These are phyloP conservation scores for Martes martes DNA, from an alignment of 2,113 vertebrate genomes.

Conservation along the genomic window DNA sequence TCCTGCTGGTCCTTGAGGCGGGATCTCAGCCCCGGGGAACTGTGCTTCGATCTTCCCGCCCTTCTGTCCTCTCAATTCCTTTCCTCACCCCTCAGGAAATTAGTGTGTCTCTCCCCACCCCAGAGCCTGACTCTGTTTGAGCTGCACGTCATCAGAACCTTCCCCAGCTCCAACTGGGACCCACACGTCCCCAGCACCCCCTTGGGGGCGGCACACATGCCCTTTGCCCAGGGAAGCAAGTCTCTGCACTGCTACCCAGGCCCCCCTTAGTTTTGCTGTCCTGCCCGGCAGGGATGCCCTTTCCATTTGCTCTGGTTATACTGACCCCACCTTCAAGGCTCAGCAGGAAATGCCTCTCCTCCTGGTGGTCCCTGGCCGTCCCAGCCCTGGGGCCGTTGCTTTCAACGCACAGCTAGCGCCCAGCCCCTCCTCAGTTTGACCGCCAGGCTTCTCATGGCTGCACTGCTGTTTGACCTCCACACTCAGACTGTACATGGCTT, in stretches of 20 bases:
- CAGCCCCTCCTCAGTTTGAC: too few relatives aligned
- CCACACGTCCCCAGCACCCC: too few relatives aligned
- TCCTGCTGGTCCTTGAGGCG: fast-evolving
- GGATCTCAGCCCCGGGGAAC: fast-evolving
- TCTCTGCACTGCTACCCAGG: not conserved
- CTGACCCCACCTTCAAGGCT: not conserved
- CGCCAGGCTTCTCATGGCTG: not conserved
- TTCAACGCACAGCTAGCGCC: fast-evolving
- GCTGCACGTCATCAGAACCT: not conserved
- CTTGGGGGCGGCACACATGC: not conserved
- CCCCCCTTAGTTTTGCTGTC: not conserved
- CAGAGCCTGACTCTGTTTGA: not conserved
- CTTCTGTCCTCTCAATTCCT: not conserved
- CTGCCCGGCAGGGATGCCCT: too few relatives aligned
- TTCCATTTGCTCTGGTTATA: fast-evolving
- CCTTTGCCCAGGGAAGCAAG: not conserved
- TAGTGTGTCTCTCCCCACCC: fast-evolving
- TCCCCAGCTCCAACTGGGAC: not conserved
- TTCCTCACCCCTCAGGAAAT: not conserved
- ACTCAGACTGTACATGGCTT: not conserved
- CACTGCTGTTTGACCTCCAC: not conserved
- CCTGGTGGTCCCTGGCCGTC: too few relatives aligned
- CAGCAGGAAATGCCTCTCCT: fast-evolving
- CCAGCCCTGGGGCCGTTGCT: not conserved
- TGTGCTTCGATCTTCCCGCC: not conserved